Evolutionary conservation across 2,888 invertebrate genomes (phyloP).

Genomic region (Belgica antarctica): DNA sequence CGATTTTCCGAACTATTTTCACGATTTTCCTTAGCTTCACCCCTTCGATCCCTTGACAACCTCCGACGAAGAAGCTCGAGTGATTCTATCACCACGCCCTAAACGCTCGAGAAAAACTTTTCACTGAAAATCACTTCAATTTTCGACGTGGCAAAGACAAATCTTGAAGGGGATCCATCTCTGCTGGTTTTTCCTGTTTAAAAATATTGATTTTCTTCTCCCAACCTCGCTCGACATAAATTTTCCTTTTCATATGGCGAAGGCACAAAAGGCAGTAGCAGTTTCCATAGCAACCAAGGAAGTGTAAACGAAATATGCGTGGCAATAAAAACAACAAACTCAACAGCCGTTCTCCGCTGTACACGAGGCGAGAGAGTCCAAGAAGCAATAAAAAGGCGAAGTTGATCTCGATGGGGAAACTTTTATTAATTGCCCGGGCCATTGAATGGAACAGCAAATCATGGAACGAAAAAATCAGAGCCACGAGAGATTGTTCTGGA

Average conservation of each 20-base stretch:
- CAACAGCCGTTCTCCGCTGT: neutral
- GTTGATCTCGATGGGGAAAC: slow-evolving; percentile 15
- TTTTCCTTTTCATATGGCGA: neutral
- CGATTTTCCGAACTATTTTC: slow-evolving; percentile 13
- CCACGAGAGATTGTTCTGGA: neutral
- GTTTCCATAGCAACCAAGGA: slow-evolving; percentile 35
- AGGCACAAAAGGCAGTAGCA: slow-evolving; percentile 7
- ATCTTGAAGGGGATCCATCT: neutral
- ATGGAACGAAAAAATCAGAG: no score
- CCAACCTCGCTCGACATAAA: slow-evolving; percentile 33
- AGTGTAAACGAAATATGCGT: slow-evolving; percentile 44
- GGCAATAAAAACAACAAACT: slow-evolving; percentile 4
- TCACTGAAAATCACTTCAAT: slow-evolving; percentile 4
- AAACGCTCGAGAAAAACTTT: neutral
- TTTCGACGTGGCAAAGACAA: slow-evolving; percentile 3
- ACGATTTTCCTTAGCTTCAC: neutral
- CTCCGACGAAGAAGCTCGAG: neutral
- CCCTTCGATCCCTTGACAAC: slow-evolving; percentile 30
- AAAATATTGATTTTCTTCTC: slow-evolving; percentile 37
- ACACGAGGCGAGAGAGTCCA: neutral
- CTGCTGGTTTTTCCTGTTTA: slow-evolving; percentile 23
- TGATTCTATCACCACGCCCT: slow-evolving; percentile 38
- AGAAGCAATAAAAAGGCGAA: neutral
- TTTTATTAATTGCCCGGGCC: slow-evolving; percentile 24
- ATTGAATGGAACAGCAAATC: neutral